Conservation (phyloP, 2,888 invertebrate genomes). For the Aproaerema taeniolella region DNA sequence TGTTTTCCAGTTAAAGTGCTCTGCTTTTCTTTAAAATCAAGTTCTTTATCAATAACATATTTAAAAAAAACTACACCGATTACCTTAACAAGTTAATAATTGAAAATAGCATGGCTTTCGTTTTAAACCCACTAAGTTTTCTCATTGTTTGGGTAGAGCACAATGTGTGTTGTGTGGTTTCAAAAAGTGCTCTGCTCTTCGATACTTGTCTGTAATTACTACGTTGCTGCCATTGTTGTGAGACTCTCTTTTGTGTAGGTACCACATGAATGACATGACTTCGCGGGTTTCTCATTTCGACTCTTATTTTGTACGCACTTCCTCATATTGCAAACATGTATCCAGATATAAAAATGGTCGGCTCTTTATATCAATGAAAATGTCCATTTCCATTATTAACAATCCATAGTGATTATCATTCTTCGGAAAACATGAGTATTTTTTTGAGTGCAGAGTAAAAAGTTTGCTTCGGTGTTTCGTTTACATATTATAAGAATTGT, state of each 20-base stretch:
- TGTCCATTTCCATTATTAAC: neutral
- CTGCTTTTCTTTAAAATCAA: no score
- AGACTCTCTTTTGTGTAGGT: conserved; percentile 39
- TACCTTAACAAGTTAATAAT: no score
- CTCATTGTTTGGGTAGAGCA: conserved; percentile 35
- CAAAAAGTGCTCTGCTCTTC: conserved; percentile 41
- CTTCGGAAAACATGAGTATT: no score
- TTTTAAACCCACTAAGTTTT: conserved; percentile 19
- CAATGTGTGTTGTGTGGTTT: conserved; percentile 40
- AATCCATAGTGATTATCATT: neutral
- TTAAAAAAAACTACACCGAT: no score
- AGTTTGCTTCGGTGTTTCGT: no score
- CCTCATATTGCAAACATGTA: conserved; percentile 7
- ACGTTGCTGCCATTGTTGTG: conserved; percentile 44
- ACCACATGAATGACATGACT: conserved; percentile 38
- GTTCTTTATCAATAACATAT: no score
- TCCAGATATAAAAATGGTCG: neutral
- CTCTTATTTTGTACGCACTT: conserved; percentile 22
- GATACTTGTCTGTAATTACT: conserved; percentile 47
- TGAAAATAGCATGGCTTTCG: no score
- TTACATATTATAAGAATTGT: no score
- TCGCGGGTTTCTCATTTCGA: conserved; percentile 32
- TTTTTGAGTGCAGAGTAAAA: no score
- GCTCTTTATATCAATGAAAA: neutral
- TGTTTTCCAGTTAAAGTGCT: no score